phyloP scores from a whole-genome alignment of 2,888 invertebrate species.

The Trichacis sp. region DNA sequence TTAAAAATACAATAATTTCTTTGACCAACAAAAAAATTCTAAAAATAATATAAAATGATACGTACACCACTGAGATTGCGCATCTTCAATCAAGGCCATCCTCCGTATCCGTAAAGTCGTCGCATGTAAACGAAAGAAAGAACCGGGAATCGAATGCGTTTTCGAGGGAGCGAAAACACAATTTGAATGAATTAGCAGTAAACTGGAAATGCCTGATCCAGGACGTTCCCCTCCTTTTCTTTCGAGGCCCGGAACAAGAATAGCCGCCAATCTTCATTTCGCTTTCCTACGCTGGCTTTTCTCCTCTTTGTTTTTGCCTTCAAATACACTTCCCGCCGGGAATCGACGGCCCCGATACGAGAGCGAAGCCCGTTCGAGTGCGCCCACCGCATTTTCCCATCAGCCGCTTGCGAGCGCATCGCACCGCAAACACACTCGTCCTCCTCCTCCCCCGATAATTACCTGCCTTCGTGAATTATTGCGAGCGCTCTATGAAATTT shows the following conservation, averaged over 20 bases:
- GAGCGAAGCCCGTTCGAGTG: conserved; percentile 7
- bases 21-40: too few species aligned
- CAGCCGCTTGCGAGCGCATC: conserved; percentile 1
- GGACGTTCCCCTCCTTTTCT: conserved; percentile 3
- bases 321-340: neutral
- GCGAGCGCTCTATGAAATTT: conserved; percentile 58
- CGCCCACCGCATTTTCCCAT: conserved; percentile 21
- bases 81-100: too few species aligned
- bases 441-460: conserved; percentile 50
- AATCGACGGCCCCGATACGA: neutral
- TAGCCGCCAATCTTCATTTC: neutral
- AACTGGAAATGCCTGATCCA: conserved; percentile 60
- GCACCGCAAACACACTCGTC: conserved; percentile 29
- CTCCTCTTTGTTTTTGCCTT: conserved; percentile 12
- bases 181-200: conserved; percentile 68
- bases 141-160: too few species aligned
- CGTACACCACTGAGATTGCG: too few species aligned
- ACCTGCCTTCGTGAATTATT: conserved; percentile 56
- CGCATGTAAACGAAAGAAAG: too few species aligned
- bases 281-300: conserved; percentile 1
- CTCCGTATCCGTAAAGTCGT: too few species aligned
- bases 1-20: too few species aligned
- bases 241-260: conserved; percentile 7
- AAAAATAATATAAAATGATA: too few species aligned
- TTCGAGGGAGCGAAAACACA: conserved; percentile 65